Conservation (phyloP, 1,140 invertebrate genomes). For the Chelonus insularis region DNA sequence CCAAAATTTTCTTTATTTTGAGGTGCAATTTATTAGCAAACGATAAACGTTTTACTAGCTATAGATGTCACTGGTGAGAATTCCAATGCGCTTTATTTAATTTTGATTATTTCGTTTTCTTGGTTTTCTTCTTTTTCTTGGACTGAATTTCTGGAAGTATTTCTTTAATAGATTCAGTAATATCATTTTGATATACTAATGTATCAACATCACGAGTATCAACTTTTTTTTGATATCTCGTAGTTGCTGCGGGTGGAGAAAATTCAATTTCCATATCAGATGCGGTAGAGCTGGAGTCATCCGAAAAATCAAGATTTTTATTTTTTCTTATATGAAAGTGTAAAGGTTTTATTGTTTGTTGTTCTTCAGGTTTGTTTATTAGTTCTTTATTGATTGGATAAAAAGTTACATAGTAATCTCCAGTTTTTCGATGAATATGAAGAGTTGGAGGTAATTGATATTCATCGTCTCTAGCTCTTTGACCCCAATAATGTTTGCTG, state of each 20-base stretch:
- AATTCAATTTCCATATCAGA: conserved; percentile 59
- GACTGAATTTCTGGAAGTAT: background rate
- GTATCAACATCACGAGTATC: conserved; percentile 50
- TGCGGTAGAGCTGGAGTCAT: conserved; percentile 43
- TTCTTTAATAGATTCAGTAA: conserved; percentile 43
- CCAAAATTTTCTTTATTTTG: no score
- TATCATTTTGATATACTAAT: conserved; percentile 52
- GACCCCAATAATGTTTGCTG: conserved; percentile 19
- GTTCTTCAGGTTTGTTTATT: conserved; percentile 26
- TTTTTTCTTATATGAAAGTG: conserved; percentile 53
- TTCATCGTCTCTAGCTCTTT: conserved; percentile 32
- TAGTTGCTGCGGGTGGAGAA: conserved; percentile 48
- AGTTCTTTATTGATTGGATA: conserved; percentile 45
- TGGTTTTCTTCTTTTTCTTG: background rate
- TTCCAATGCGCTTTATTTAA: no score
- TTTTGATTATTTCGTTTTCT: background rate
- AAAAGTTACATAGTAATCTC: conserved; percentile 54
- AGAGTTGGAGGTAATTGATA: conserved; percentile 45
- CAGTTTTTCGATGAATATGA: conserved; percentile 49
- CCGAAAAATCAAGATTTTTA: conserved; percentile 36
- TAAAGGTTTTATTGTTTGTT: conserved; percentile 47
- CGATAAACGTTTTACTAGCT: no score
- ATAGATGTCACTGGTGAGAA: no score
- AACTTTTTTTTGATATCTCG: conserved; percentile 43
- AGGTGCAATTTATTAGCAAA: no score